Percentiles rank a stretch among this genome's conserved stretches.
These are phyloP conservation scores for Drosophila chauvacae DNA, from an alignment of 1,140 invertebrate genomes.

Conservation along the genomic window DNA sequence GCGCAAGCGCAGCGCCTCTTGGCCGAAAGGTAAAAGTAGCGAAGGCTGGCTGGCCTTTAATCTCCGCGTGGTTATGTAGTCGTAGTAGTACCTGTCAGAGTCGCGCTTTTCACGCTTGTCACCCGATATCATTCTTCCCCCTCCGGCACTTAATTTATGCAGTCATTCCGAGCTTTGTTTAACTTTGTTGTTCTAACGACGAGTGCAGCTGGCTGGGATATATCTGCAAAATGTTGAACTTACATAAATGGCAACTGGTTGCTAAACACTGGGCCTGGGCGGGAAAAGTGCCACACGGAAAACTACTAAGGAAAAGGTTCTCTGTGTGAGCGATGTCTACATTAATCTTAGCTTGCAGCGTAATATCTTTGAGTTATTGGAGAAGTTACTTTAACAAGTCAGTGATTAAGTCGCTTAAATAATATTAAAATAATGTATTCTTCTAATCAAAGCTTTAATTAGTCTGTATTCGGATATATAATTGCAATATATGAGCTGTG, in stretches of 20 bases:
- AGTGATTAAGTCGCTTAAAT: background rate
- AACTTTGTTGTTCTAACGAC: constrained; percentile 35
- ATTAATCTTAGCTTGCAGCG: background rate
- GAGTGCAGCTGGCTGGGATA: constrained; percentile 28
- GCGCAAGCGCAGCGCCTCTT: constrained; percentile 40
- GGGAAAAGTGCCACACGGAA: constrained; percentile 18
- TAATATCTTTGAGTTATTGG: background rate
- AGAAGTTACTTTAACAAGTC: background rate
- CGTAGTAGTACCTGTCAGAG: constrained; percentile 32
- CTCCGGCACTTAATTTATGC: constrained; percentile 66
- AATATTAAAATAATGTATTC: background rate
- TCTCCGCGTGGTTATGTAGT: constrained; percentile 32
- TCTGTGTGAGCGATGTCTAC: constrained; percentile 1
- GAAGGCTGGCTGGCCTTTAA: constrained; percentile 66
- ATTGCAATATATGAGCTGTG: background rate
- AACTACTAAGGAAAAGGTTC: constrained; percentile 3
- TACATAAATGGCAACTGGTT: constrained; percentile 75
- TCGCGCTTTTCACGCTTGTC: constrained; percentile 72
- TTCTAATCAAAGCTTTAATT: background rate
- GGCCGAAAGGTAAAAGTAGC: constrained; percentile 37
- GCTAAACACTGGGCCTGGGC: background rate
- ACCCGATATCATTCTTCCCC: constrained; percentile 70
- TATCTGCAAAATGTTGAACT: constrained; percentile 75
- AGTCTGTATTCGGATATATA: background rate
- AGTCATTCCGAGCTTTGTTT: constrained; percentile 51